phyloP scores from a whole-genome alignment of 2,113 vertebrate genomes.

The Cranoglanis bouderius region DNA sequence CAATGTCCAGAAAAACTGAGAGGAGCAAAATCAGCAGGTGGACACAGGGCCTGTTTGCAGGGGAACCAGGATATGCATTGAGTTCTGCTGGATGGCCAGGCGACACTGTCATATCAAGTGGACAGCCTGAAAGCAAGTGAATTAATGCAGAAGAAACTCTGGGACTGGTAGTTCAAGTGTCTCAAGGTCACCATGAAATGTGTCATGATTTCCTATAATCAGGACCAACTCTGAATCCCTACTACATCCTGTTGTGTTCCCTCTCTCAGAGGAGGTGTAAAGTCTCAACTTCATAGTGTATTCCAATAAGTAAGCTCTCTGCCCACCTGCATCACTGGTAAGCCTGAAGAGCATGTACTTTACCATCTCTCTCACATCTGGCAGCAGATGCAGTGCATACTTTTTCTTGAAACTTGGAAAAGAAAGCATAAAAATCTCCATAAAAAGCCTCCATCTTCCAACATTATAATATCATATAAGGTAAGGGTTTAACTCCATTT shows the following conservation, averaged over 20 bases:
- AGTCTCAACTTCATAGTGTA: not conserved
- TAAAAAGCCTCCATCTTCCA: not conserved
- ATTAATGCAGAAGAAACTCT: not conserved
- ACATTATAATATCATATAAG: not conserved
- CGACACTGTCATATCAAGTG: not conserved
- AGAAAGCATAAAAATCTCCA: not conserved
- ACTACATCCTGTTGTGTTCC: not conserved
- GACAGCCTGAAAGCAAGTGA: not conserved
- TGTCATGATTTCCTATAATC: not conserved
- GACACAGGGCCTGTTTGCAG: not conserved
- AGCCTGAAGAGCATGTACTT: not conserved
- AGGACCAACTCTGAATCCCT: not conserved
- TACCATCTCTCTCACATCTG: not conserved
- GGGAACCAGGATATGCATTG: not conserved
- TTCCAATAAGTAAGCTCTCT: not conserved
- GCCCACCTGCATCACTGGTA: not conserved
- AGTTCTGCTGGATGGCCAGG: not conserved
- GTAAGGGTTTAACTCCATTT: not conserved
- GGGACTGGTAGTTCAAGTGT: not conserved
- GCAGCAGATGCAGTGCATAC: not conserved
- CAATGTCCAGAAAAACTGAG: not conserved
- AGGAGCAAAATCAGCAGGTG: too few species aligned
- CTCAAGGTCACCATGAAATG: not conserved
- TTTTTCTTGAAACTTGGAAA: not conserved
- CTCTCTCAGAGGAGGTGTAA: not conserved